phyloP scores from a whole-genome alignment of 2,113 vertebrate species.

The Semicossyphus pulcher region DNA sequence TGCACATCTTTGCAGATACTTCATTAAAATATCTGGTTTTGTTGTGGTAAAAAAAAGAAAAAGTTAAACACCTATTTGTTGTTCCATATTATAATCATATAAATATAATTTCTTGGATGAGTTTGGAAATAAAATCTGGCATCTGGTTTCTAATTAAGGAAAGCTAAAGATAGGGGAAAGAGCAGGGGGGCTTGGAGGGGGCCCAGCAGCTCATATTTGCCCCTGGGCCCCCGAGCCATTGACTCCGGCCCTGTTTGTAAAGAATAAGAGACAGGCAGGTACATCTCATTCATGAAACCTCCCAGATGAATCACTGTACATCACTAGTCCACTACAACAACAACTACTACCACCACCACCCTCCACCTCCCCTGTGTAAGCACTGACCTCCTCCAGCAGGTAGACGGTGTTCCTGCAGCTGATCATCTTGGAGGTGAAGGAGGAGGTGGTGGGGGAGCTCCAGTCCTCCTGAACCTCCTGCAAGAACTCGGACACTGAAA shows the following conservation, averaged over 20 bases:
- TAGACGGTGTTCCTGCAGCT: slow-evolving; percentile 75
- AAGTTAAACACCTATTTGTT: too few species aligned
- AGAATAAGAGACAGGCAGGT: slow-evolving; percentile 1
- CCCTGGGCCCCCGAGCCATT: neutral
- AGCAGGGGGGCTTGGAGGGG: neutral
- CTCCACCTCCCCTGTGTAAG: neutral
- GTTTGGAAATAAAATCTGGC: neutral
- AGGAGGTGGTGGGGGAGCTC: slow-evolving; percentile 78
- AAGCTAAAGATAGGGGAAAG: neutral
- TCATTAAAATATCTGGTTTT: too few species aligned
- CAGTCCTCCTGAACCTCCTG: slow-evolving; percentile 79
- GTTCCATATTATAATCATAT: too few species aligned
- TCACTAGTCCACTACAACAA: too few species aligned
- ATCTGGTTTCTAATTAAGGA: neutral
- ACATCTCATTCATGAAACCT: slow-evolving; percentile 3
- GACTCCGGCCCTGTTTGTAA: neutral
- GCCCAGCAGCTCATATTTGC: neutral
- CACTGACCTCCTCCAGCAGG: slow-evolving; percentile 78
- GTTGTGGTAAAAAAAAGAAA: too few species aligned
- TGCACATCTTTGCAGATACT: too few species aligned
- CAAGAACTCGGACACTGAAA: slow-evolving; percentile 71
- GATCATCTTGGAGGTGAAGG: slow-evolving; percentile 76
- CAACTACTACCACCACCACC: neutral
- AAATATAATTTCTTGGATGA: too few species aligned
- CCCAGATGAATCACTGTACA: neutral